phyloP scores from a whole-genome alignment of 1,140 invertebrate genomes.

The Capitella teleta region DNA sequence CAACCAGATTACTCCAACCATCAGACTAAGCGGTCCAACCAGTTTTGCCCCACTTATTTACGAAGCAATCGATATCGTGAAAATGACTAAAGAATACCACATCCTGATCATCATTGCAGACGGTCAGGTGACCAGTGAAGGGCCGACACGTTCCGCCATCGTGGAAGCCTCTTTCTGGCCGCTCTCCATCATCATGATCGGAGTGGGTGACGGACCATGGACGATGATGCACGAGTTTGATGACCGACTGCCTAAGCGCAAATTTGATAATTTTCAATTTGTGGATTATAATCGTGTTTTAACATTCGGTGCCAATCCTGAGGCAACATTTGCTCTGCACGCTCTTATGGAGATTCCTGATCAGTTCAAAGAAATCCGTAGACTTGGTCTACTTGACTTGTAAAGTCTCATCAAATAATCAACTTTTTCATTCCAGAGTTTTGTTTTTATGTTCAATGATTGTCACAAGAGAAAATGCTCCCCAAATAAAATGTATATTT shows the following conservation, averaged over 20 bases:
- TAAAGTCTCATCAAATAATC: not conserved
- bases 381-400: conserved; percentile 12
- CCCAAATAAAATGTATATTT: too few relatives aligned
- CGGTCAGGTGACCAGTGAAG: conserved; percentile 43
- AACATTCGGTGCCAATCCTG: conserved; percentile 38
- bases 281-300: conserved; percentile 45
- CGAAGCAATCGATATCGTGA: conserved; percentile 43
- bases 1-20: conserved; percentile 24
- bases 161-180: conserved; percentile 46
- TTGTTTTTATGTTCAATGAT: too few relatives aligned
- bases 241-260: conserved; percentile 43
- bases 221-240: conserved; percentile 48
- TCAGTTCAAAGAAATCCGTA: conserved; percentile 45
- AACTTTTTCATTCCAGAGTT: too few relatives aligned
- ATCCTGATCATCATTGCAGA: conserved; percentile 19
- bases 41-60: conserved; percentile 47
- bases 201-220: conserved; percentile 50
- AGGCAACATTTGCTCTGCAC: conserved; percentile 45
- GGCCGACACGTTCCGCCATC: conserved; percentile 44
- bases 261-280: conserved; percentile 52
- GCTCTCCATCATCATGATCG: conserved; percentile 49
- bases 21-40: conserved; percentile 39
- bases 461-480: too few relatives aligned
- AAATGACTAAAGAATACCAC: conserved; percentile 18
- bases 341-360: conserved; percentile 48